These are phyloP conservation scores for Subanguina moxae DNA, from an alignment of 1,140 invertebrate species.

Conservation along the genomic window DNA sequence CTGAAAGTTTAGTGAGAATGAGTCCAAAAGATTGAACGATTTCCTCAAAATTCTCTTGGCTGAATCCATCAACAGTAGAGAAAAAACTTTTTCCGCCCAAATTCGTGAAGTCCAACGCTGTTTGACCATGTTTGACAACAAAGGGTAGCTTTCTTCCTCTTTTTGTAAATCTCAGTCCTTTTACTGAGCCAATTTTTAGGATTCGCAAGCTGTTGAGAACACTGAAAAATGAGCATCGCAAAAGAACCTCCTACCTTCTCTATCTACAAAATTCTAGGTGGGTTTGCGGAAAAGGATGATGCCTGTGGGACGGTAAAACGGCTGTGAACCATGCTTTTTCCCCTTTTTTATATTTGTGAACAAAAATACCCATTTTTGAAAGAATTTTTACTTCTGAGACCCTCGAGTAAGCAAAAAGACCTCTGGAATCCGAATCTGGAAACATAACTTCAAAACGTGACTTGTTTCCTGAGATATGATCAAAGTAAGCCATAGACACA, in stretches of 20 bases:
- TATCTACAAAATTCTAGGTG: slow-evolving; percentile 75
- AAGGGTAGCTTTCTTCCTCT: slow-evolving; percentile 63
- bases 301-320: too few species aligned
- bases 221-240: slow-evolving; percentile 75
- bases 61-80: slow-evolving; percentile 79
- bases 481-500: too few species aligned
- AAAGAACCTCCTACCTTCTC: slow-evolving; percentile 74
- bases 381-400: too few species aligned
- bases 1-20: background rate
- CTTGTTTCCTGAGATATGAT: too few species aligned
- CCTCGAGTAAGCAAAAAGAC: too few species aligned
- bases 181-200: slow-evolving; percentile 58
- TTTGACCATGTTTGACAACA: slow-evolving; percentile 71
- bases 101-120: slow-evolving; percentile 80
- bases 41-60: slow-evolving; percentile 70
- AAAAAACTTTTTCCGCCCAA: slow-evolving; percentile 76
- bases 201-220: slow-evolving; percentile 74
- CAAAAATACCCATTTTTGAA: too few species aligned
- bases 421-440: too few species aligned
- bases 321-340: too few species aligned
- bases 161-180: background rate
- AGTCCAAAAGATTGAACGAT: slow-evolving; percentile 48
- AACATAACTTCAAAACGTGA: too few species aligned
- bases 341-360: too few species aligned
- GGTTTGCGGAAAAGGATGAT: too few species aligned